Base-by-base conservation (phyloP, 2,888 invertebrate genomes). In the Tenthredo mesomela region DNA sequence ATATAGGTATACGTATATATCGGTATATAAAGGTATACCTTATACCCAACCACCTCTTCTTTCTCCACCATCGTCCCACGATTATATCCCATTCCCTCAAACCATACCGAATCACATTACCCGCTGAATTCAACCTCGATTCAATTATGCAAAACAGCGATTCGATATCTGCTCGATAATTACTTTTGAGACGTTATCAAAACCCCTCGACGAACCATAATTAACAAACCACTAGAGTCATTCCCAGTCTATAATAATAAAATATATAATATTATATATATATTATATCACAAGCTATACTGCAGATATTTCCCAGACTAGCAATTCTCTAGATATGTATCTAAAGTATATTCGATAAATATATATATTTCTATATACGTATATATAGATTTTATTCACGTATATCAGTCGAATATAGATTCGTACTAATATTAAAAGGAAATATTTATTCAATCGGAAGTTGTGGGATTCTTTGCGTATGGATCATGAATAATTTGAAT, bases 131-230 rank as follows among this genome's bases (percentile, higher is more conserved):
- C 70, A 70, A 70, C 37, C 70, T 70, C 75, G 21, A 75, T 75
- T 47, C 75, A 75, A 75, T 75, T 75, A 75, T 75, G 75, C 47
- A 75, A 75, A 75, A 47, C 43, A 75, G 47, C 43, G 21, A 75
- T 75, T 43, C 75, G 75, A 75, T 43, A 75, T 75, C 75, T 75
- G 21, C 75, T 47, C 75, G 75, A 75, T 75, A 75, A 75, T 75
- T 75, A 75, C 43, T 47, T 75, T 47, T 37, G 70, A 70, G 29
- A 70, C 33, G 10, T 70, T 70, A 70, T 70, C 18, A 29, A 70
- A 37, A 29, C 37, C 70, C 33, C 70, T 37, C 54, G 54, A 54
- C 54, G 54, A n/a, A 54, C 54, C 54, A 54, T 54, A 54, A 54
- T 54, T 54, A 54, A 54, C 54, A 54, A 54, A 54, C 54, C 54